These are phyloP conservation scores for Brenthis ino DNA, from an alignment of 2,888 invertebrate genomes.

Conservation along the genomic window DNA sequence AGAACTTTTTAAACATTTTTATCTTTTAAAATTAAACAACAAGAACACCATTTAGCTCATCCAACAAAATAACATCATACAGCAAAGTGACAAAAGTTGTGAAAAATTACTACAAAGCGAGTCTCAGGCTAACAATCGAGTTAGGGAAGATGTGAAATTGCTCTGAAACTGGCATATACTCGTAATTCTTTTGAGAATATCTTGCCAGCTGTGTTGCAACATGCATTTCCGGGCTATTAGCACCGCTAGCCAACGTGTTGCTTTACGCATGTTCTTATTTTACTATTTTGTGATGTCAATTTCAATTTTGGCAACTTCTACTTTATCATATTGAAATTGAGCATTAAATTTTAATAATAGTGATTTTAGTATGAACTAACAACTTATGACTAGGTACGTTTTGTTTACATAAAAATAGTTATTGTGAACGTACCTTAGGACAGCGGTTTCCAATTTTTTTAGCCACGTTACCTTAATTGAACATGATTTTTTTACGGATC, in stretches of 20 bases:
- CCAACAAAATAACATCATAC: constrained; percentile 20
- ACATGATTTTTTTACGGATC: too few species aligned
- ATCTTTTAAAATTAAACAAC: not conserved
- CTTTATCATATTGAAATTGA: too few species aligned
- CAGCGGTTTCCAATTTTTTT: too few species aligned
- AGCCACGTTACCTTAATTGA: too few species aligned
- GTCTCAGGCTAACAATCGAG: constrained; percentile 42
- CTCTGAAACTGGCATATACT: constrained; percentile 57
- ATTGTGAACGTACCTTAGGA: too few species aligned
- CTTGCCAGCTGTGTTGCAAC: constrained; percentile 54
- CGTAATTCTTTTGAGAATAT: constrained; percentile 53
- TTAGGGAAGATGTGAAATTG: constrained; percentile 57
- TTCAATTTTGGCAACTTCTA: constrained; percentile 1
- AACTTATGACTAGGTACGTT: too few species aligned
- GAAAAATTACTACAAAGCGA: constrained; percentile 34
- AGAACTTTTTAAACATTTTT: too few species aligned
- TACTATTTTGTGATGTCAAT: constrained; percentile 17
- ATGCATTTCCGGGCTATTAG: constrained; percentile 48
- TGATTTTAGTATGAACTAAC: too few species aligned
- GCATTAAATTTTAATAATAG: too few species aligned
- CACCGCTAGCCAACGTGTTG: constrained; percentile 49
- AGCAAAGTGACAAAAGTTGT: constrained; percentile 31
- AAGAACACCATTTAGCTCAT: not conserved
- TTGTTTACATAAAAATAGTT: too few species aligned
- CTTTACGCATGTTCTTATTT: constrained; percentile 37